Conservation (phyloP, 2,888 invertebrate genomes). For the Zygaena filipendulae region DNA sequence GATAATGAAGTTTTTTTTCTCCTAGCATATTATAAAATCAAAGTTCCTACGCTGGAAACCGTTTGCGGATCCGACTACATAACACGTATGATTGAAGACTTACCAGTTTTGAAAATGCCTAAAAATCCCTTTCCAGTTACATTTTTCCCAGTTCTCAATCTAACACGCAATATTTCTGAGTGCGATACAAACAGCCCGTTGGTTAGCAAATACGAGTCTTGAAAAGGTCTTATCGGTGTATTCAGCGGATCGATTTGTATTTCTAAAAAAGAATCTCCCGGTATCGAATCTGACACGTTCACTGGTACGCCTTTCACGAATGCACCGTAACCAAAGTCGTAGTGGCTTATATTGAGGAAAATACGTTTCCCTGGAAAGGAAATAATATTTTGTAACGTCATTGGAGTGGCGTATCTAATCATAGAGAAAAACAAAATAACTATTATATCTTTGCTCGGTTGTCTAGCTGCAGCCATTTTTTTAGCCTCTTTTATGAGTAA, state of each 20-base stretch:
- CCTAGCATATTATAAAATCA: too few relatives aligned
- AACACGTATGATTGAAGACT: too few relatives aligned
- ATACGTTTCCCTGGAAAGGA: conserved; percentile 66
- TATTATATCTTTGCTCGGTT: too few relatives aligned
- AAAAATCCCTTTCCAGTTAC: conserved; percentile 75
- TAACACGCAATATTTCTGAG: conserved; percentile 71
- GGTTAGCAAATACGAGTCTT: conserved; percentile 61
- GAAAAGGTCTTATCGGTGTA: conserved; percentile 68
- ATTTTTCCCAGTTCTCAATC: conserved; percentile 71
- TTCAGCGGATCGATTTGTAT: conserved; percentile 69
- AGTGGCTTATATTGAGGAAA: conserved; percentile 75
- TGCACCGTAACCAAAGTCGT: conserved; percentile 61
- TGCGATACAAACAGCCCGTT: conserved; percentile 76
- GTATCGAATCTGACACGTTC: conserved; percentile 32
- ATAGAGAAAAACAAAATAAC: neutral
- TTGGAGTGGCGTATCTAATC: neutral
- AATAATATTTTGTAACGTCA: neutral
- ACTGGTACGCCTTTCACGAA: conserved; percentile 46
- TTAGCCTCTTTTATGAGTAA: too few relatives aligned
- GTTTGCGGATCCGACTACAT: too few relatives aligned
- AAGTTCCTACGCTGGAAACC: too few relatives aligned
- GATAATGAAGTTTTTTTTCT: too few relatives aligned
- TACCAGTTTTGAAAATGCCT: conserved; percentile 74
- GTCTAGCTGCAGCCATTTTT: too few relatives aligned
- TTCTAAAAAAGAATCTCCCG: conserved; percentile 56